Percentiles rank a stretch among this genome's conserved stretches.
These are phyloP conservation scores for Epinephelus coioides DNA, from an alignment of 2,797 vertebrate genomes.

Conservation along the genomic window DNA sequence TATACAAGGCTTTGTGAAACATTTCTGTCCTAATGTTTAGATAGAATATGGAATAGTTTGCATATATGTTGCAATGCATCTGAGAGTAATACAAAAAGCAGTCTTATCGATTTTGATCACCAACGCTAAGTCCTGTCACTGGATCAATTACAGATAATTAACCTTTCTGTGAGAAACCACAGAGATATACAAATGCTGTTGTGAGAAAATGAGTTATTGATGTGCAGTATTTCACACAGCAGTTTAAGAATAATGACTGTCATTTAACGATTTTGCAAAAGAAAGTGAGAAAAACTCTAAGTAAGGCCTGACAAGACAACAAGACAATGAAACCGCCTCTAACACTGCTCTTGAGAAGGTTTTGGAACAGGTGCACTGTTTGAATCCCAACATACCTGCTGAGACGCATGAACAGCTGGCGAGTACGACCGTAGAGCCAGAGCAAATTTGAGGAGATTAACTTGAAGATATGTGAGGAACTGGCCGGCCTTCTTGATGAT, in stretches of 20 bases:
- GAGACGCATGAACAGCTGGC: constrained; percentile 93
- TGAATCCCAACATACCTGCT: constrained; percentile 88
- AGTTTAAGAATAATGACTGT: constrained; percentile 24
- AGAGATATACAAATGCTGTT: constrained; percentile 8
- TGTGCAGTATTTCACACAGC: constrained; percentile 23
- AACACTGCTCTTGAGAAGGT: not conserved
- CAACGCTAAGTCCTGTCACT: not conserved
- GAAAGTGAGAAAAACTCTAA: constrained; percentile 19
- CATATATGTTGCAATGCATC: not conserved
- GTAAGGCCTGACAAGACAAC: not conserved
- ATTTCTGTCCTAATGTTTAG: not conserved
- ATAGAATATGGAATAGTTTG: not conserved
- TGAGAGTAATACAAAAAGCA: not conserved
- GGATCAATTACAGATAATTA: constrained; percentile 45
- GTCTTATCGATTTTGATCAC: not conserved
- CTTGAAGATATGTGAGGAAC: constrained; percentile 93
- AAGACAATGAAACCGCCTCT: not conserved
- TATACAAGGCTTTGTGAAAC: too few species aligned
- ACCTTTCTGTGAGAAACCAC: constrained; percentile 34
- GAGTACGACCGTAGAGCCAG: constrained; percentile 92
- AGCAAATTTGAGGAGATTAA: constrained; percentile 93
- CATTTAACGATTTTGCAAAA: constrained; percentile 4
- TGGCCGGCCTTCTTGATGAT: constrained; percentile 97
- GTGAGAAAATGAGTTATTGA: constrained; percentile 27
- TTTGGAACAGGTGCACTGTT: constrained; percentile 8